Evolutionary conservation across 2,888 invertebrate genomes (phyloP).

Genomic region (Drosophila paracracens): DNA sequence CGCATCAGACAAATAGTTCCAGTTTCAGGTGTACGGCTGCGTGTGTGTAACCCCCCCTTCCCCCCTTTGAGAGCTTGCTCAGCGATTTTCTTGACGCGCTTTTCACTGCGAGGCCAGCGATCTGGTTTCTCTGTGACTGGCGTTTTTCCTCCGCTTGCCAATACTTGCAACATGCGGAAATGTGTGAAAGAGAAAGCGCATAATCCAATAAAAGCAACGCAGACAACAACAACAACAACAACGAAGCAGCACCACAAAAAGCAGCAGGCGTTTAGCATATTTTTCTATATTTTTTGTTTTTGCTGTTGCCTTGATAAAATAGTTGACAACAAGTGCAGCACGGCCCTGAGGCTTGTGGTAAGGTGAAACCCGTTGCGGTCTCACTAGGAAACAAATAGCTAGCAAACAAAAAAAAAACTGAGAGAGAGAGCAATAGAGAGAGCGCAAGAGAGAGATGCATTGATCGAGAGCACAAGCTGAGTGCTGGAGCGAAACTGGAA

Average conservation of each 20-base stretch:
- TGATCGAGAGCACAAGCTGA: conserved; percentile 9
- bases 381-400: conserved; percentile 23
- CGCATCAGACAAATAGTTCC: conserved; percentile 44
- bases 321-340: conserved; percentile 66
- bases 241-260: neutral
- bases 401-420: neutral
- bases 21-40: conserved; percentile 29
- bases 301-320: conserved; percentile 40
- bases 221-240: conserved; percentile 19
- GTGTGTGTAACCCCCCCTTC: neutral
- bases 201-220: conserved; percentile 70
- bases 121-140: conserved; percentile 69
- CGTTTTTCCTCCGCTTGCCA: conserved; percentile 43
- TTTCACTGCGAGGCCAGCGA: conserved; percentile 37
- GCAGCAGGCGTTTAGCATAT: conserved; percentile 33
- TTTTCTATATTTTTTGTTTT: conserved; percentile 13
- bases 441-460: neutral
- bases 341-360: conserved; percentile 59
- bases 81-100: conserved; percentile 61
- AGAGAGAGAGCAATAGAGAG: neutral
- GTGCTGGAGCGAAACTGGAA: conserved; percentile 39
- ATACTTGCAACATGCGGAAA: conserved; percentile 61
- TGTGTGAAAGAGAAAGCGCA: conserved; percentile 78
- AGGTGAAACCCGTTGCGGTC: conserved; percentile 55
- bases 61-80: conserved; percentile 58